Base-by-base conservation (phyloP, 2,797 vertebrate genomes). In the Eptatretus atami region DNA sequence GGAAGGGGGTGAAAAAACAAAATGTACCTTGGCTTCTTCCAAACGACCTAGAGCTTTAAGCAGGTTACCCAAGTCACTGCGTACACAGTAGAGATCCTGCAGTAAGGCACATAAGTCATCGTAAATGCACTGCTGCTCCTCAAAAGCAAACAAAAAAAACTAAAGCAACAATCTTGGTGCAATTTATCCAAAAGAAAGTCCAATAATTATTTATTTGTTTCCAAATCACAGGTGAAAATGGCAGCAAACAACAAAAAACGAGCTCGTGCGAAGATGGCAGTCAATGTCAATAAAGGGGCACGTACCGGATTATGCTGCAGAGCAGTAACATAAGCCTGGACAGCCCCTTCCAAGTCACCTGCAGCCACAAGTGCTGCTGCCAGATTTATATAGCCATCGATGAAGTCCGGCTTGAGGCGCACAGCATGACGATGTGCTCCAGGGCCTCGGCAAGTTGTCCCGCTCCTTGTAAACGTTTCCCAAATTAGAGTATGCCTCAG, bases 1-100 rank as follows among this genome's bases (percentile, higher is more conserved):
- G 14, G 44, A n/a, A 25, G 13, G 6, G 6, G 53, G 44, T 63
- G 53, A 65, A 6, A 12, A 60, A 65, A 73, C 19, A 19, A 75
- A 72, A 83, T 86, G 73, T 93, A 96, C 92, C 90, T 98, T 98
- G 72, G 92, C 92, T 80, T 98, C 92, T 81, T 98, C 92, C 81
- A 98, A 85, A 77, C 92, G 88, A 73, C 92, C 92, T 68, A 98
- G 88, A 74, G 92, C 92, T 86, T 98, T 98, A 66, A 98, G 85
- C 75, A 98, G 82, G 79, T 96, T 98, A 74, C 92, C 92, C 80
- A 98, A 78, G 79, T 98, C 92, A 78, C 92, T 98, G 68, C 92
- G 87, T 67, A 98, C 86, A 80, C 92, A 98, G 77, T 98, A 98
- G 70, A 98, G 87, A 80, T 98, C 92, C 92, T 98, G 73, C 52